Percentiles rank a stretch among this genome's conserved stretches.
These are phyloP conservation scores for Pollenia griseotomentosa DNA, from an alignment of 2,888 invertebrate genomes.

Conservation along the genomic window DNA sequence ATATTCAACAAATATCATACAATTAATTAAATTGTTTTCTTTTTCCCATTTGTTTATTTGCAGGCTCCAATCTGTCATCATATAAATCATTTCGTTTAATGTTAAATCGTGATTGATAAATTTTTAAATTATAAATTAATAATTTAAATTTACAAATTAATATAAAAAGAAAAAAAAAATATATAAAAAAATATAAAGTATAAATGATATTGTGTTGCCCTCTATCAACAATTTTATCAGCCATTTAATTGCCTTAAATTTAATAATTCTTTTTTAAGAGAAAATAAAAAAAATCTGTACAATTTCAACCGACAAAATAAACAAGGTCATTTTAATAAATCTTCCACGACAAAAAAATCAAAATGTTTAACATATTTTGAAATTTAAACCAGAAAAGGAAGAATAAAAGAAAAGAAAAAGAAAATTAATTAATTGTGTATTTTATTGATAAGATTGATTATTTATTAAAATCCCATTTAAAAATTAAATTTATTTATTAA, in stretches of 20 bases:
- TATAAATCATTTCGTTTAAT: slow-evolving; percentile 47
- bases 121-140: slow-evolving; percentile 51
- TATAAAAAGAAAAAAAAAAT: background rate
- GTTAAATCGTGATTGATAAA: slow-evolving; percentile 57
- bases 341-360: background rate
- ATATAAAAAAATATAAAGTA: background rate
- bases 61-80: slow-evolving; percentile 49
- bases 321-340: slow-evolving; percentile 71
- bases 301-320: slow-evolving; percentile 35
- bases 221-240: slow-evolving; percentile 49
- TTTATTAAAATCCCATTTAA: slow-evolving; percentile 54
- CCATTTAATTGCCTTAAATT: slow-evolving; percentile 68
- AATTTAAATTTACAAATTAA: slow-evolving; percentile 44
- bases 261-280: slow-evolving; percentile 5
- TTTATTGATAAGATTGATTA: slow-evolving; percentile 55
- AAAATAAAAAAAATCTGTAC: slow-evolving; percentile 40
- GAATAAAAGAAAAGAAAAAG: slow-evolving; percentile 8
- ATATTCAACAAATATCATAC: slow-evolving; percentile 23
- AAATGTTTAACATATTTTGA: slow-evolving; percentile 30
- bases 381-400: background rate
- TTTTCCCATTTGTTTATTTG: slow-evolving; percentile 45
- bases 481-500: slow-evolving; percentile 41
- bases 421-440: slow-evolving; percentile 18
- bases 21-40: slow-evolving; percentile 56
- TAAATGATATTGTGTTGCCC: slow-evolving; percentile 35